Base-by-base conservation (phyloP, 2,113 vertebrate genomes). In the Brevimyrus niger region DNA sequence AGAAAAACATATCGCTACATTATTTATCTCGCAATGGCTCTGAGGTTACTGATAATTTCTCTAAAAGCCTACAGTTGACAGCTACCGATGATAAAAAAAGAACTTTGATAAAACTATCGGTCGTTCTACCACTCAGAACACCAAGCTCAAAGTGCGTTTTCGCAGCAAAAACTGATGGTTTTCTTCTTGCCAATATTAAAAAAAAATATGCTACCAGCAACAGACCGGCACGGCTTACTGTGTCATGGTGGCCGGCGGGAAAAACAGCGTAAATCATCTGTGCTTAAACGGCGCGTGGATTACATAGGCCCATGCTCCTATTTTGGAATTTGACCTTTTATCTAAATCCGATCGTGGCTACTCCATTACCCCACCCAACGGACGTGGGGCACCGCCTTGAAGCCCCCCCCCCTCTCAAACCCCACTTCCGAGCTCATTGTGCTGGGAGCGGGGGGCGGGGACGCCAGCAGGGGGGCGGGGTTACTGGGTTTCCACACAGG, bases 181-280 rank as follows among this genome's bases (percentile, higher is more conserved):
- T 44, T 19, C 42, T 38, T 23, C 44, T 47, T 11, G 38, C 3
- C 2, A 47, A 84, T 44, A n/a, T 84, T 1, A 4, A 47, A 23
- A 47, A 50, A 50, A 47, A 84, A 47, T 23, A 46, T 5, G 19
- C 38, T 19, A 17, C 42, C 80, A 93, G 91, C 93, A 87, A 90
- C 38, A 80, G 90, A 91, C 83, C 90, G 73, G 92, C 90, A 91
- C 89, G 91, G 92, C 90, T 93, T 93, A 94, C 94, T 92, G 93
- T 92, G 90, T 92, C 92, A 90, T 91, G 92, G 92, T 92, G 93
- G 93, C 92, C 93, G 95, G 94, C 94, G 92, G 92, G 94, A 95
- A 95, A 93, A 94, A 92, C 92, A 93, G 91, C 94, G 94, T 85
- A 89, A 94, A 91, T 92, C 89, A 96, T 96, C 96, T 95, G 15